Evolutionary conservation across 53 echinoderm and acorn worm species (phyloP).

Genomic region (Echinometra lucunter): DNA sequence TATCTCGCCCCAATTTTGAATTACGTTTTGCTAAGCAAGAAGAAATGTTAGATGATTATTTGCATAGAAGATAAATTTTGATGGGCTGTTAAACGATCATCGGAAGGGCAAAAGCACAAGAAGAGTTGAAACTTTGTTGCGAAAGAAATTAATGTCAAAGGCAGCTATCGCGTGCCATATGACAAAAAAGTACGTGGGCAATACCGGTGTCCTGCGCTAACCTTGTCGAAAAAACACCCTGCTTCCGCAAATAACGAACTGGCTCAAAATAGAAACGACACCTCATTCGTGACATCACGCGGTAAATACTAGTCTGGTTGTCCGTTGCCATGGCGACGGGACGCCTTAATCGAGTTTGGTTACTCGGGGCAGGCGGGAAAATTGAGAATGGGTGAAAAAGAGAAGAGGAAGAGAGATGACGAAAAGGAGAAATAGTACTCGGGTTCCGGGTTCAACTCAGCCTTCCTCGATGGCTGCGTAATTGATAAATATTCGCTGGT

Average conservation of each 20-base stretch:
- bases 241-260: constrained; percentile 53
- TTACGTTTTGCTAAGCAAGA: background rate
- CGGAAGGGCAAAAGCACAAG: background rate
- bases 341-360: constrained; percentile 60
- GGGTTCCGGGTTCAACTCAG: constrained; percentile 22
- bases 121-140: background rate
- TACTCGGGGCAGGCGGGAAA: constrained; percentile 37
- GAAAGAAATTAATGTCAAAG: background rate
- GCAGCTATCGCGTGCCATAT: background rate
- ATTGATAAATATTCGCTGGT: constrained; percentile 51
- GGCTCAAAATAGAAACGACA: constrained; percentile 47
- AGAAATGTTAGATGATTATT: background rate
- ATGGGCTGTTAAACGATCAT: background rate
- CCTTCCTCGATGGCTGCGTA: background rate
- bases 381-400: constrained; percentile 43
- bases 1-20: background rate
- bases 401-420: background rate
- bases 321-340: constrained; percentile 55
- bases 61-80: background rate
- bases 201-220: constrained; percentile 2
- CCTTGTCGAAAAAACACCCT: constrained; percentile 17
- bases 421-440: constrained; percentile 14
- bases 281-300: constrained; percentile 60
- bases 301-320: constrained; percentile 6
- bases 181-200: constrained; percentile 46